phyloP scores from a whole-genome alignment of 2,888 invertebrate species.

The Trissoscelio sp. region DNA sequence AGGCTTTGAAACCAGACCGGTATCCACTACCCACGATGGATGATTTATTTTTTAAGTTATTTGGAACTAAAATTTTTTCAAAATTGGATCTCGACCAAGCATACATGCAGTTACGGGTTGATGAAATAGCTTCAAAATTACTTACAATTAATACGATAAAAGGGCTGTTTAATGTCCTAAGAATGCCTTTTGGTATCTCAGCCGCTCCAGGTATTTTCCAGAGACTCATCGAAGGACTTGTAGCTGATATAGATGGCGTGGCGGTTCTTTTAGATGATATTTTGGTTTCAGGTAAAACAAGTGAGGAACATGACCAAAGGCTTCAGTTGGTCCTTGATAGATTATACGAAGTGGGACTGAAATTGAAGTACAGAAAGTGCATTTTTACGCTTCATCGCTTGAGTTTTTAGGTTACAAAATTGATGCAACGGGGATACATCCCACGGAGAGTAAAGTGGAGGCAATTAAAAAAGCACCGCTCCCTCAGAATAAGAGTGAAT shows the following conservation, averaged over 20 bases:
- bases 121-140: not conserved
- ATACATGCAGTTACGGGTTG: not conserved
- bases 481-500: conserved; percentile 9
- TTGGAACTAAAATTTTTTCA: conserved; percentile 5
- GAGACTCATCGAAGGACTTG: conserved; percentile 61
- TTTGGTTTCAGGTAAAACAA: conserved; percentile 2
- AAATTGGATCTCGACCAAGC: conserved; percentile 30
- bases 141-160: conserved; percentile 36
- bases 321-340: not conserved
- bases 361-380: conserved; percentile 2
- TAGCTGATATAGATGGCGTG: conserved; percentile 17
- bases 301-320: conserved; percentile 1
- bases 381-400: not conserved
- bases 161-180: conserved; percentile 56
- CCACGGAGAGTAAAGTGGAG: not conserved
- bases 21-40: no score
- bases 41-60: no score
- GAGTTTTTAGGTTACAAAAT: conserved; percentile 5
- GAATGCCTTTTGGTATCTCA: conserved; percentile 72
- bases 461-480: not conserved
- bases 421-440: conserved; percentile 2
- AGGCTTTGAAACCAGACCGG: no score
- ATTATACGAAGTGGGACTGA: not conserved
- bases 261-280: conserved; percentile 39
- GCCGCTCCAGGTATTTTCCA: conserved; percentile 64